A percentile compares a stretch with the other conserved stretches of the same genome.
phyloP scores from a whole-genome alignment of 2,797 vertebrate genomes.

The Coluber constrictor region DNA sequence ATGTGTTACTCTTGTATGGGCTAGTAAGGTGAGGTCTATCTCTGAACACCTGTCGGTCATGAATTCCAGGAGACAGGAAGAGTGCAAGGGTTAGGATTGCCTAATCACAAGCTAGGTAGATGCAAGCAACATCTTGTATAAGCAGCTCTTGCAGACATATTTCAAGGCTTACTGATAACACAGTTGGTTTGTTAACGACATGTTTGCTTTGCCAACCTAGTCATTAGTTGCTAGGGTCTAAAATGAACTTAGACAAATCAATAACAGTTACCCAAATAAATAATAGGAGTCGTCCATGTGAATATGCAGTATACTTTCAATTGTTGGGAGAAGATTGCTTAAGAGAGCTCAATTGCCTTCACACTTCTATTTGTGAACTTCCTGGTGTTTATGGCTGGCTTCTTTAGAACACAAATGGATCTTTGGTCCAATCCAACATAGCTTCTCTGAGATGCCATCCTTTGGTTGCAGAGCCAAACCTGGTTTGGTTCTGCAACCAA shows the following conservation, averaged over 20 bases:
- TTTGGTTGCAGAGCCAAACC: background rate
- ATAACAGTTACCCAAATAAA: background rate
- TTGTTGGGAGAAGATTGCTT: background rate
- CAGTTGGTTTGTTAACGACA: background rate
- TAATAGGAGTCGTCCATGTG: background rate
- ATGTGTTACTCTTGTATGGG: conserved; percentile 1
- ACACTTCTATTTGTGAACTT: background rate
- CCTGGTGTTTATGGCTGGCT: background rate
- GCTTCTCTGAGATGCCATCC: background rate
- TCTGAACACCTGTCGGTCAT: conserved; percentile 53
- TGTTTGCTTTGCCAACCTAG: background rate
- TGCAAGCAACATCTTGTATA: conserved; percentile 52
- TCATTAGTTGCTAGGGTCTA: background rate
- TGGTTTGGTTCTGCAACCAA: no score
- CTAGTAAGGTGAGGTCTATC: conserved; percentile 23
- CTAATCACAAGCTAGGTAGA: conserved; percentile 47
- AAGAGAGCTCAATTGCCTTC: background rate
- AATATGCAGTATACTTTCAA: background rate
- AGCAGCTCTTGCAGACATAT: conserved; percentile 47
- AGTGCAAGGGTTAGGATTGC: conserved; percentile 30
- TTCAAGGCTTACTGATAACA: conserved; percentile 47
- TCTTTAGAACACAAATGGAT: background rate
- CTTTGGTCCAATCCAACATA: background rate
- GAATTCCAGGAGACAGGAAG: conserved; percentile 19
- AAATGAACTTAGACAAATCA: background rate